A percentile compares a stretch with the other conserved stretches of the same genome.
phyloP scores from a whole-genome alignment of 1,140 invertebrate genomes.

The Zaprionus ornatus region DNA sequence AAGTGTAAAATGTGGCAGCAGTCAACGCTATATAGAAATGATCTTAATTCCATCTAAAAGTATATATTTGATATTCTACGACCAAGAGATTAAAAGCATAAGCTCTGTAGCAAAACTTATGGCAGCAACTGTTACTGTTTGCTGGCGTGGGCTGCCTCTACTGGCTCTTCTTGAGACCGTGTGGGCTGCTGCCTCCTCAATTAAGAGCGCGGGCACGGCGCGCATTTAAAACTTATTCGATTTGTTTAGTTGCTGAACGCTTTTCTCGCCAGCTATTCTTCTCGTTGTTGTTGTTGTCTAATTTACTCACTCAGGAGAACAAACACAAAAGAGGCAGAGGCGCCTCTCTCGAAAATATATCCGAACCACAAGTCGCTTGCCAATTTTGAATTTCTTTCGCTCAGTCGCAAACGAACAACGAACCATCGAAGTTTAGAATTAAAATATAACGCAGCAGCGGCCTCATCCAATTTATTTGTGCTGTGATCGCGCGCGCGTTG shows the following conservation, averaged over 20 bases:
- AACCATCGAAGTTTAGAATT: constrained; percentile 83
- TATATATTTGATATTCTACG: background rate
- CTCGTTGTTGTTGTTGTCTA: constrained; percentile 60
- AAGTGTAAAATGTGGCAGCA: background rate
- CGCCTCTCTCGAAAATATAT: constrained; percentile 28
- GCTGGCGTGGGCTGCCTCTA: constrained; percentile 53
- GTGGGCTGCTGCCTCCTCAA: constrained; percentile 73
- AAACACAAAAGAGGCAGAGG: constrained; percentile 3
- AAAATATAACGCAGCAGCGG: constrained; percentile 45
- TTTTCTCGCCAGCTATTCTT: background rate
- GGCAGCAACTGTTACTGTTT: constrained; percentile 44
- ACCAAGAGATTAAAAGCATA: background rate
- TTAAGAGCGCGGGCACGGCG: constrained; percentile 66
- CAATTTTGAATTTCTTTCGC: constrained; percentile 76
- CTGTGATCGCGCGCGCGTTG: constrained; percentile 61
- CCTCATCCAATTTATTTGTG: constrained; percentile 22
- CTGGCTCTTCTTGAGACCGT: constrained; percentile 37
- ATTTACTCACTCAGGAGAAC: constrained; percentile 59
- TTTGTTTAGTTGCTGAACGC: constrained; percentile 57
- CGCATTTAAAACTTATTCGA: constrained; percentile 74
- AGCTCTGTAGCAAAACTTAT: constrained; percentile 46
- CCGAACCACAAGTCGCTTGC: constrained; percentile 50
- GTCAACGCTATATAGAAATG: background rate
- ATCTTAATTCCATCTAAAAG: background rate
- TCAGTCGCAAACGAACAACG: constrained; percentile 83